These are phyloP conservation scores for Sigmodon hispidus DNA, from an alignment of 2,113 vertebrate genomes.

Conservation along the genomic window DNA sequence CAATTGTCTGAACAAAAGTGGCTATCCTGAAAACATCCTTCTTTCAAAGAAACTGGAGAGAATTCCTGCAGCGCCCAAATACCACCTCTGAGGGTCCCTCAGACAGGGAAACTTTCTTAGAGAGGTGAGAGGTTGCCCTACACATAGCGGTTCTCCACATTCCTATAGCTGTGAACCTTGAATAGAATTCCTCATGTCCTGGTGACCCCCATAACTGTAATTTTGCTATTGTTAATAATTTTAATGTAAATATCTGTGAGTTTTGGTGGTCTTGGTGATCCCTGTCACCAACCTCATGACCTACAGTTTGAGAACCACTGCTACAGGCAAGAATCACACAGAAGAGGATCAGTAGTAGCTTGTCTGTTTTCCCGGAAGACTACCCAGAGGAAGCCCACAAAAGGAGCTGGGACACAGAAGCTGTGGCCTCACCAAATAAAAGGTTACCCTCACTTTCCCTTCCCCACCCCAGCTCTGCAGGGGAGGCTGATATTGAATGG, in stretches of 20 bases:
- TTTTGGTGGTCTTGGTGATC: not conserved
- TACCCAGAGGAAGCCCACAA: not conserved
- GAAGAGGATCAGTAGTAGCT: not conserved
- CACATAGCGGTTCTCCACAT: not conserved
- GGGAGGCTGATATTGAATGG: not conserved
- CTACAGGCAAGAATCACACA: not conserved
- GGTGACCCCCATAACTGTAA: not conserved
- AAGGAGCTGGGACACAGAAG: not conserved
- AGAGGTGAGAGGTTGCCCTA: not conserved
- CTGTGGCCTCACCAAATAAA: not conserved
- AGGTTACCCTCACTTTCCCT: fast-evolving
- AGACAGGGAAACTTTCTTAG: not conserved
- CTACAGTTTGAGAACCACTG: not conserved
- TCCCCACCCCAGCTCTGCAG: not conserved
- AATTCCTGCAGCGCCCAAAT: not conserved
- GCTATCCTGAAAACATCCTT: not conserved
- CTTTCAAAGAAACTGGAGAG: not conserved
- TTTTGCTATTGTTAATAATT: not conserved
- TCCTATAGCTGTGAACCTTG: not conserved
- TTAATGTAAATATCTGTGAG: not conserved
- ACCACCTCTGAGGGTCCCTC: not conserved
- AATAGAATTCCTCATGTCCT: not conserved
- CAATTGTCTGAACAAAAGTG: not conserved
- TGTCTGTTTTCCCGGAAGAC: not conserved
- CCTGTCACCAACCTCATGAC: too few species aligned